Percentiles rank a stretch among this genome's conserved stretches.
Conservation (phyloP, 2,888 invertebrate species). For the Drosophila putrida region DNA sequence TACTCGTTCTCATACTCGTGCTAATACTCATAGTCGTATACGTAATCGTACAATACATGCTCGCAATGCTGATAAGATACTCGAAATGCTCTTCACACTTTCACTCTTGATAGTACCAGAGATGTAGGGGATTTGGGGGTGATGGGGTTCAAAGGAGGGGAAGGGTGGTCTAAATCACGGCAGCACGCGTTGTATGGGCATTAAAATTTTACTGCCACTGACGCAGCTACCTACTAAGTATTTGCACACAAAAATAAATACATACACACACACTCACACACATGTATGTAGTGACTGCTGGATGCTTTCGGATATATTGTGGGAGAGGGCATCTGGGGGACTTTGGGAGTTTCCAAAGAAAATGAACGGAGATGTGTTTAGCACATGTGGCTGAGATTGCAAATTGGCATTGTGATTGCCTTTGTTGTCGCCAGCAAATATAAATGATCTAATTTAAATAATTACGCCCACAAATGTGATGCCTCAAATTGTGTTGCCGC, state of each 20-base stretch:
- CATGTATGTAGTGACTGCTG: constrained; percentile 5
- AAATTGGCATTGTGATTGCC: constrained; percentile 67
- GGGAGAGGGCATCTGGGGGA: neutral
- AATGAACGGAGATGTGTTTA: constrained; percentile 42
- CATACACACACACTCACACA: neutral
- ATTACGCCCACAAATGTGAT: constrained; percentile 70
- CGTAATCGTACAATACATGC: constrained; percentile 42
- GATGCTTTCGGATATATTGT: neutral
- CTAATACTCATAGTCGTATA: constrained; percentile 20
- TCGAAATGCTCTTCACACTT: constrained; percentile 65
- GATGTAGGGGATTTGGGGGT: neutral
- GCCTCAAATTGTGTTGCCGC: constrained; percentile 50
- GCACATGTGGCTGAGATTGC: constrained; percentile 68
- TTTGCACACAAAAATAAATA: constrained; percentile 13
- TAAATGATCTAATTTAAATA: constrained; percentile 83
- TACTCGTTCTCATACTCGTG: constrained; percentile 5
- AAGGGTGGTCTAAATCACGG: constrained; percentile 55
- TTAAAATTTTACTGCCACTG: constrained; percentile 71
- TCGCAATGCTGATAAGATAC: constrained; percentile 68
- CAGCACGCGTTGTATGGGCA: constrained; percentile 56
- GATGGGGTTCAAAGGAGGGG: neutral
- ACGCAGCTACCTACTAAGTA: constrained; percentile 46
- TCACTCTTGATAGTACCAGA: constrained; percentile 50
- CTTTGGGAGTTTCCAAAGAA: constrained; percentile 26
- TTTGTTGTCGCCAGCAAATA: constrained; percentile 68